phyloP scores from a whole-genome alignment of 2,113 vertebrate genomes.

The Seriola quinqueradiata region DNA sequence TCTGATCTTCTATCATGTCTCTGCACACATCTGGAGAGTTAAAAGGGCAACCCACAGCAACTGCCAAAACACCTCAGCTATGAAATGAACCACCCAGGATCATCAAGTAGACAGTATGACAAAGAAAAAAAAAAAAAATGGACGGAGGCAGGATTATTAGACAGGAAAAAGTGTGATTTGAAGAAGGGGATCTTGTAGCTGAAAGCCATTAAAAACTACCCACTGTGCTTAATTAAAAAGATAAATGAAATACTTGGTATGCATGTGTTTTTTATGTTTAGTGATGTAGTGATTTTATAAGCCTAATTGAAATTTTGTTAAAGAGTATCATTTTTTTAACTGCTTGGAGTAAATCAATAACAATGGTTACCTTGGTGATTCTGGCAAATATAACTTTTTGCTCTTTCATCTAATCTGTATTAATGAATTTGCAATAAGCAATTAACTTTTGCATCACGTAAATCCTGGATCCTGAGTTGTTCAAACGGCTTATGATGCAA shows the following conservation, averaged over 20 bases:
- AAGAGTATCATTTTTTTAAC: not conserved
- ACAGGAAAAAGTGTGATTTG: slow-evolving; percentile 23
- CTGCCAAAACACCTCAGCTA: not conserved
- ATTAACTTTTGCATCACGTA: not conserved
- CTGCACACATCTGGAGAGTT: not conserved
- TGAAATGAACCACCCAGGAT: slow-evolving; percentile 3
- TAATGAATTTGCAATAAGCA: not conserved
- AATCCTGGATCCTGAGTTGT: not conserved
- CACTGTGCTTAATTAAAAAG: slow-evolving; percentile 63
- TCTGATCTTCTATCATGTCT: slow-evolving; percentile 16
- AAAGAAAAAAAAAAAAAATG: not conserved
- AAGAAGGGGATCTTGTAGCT: slow-evolving; percentile 24
- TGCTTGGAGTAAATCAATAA: too few relatives aligned
- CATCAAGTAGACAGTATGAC: not conserved
- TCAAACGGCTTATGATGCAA: not conserved
- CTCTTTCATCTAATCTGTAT: not conserved
- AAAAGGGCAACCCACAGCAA: not conserved
- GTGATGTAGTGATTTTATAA: slow-evolving; percentile 28
- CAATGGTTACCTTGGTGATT: not conserved
- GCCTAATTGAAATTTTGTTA: not conserved
- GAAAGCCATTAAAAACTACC: slow-evolving; percentile 43
- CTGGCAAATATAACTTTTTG: not conserved
- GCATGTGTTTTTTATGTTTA: not conserved
- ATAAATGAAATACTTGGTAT: slow-evolving; percentile 56
- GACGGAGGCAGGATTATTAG: slow-evolving; percentile 28